Evolutionary conservation across 2,797 vertebrate genomes (phyloP), one percentile per base, ranked within the genome.

Genomic region (Bovichtus variegatus): DNA sequence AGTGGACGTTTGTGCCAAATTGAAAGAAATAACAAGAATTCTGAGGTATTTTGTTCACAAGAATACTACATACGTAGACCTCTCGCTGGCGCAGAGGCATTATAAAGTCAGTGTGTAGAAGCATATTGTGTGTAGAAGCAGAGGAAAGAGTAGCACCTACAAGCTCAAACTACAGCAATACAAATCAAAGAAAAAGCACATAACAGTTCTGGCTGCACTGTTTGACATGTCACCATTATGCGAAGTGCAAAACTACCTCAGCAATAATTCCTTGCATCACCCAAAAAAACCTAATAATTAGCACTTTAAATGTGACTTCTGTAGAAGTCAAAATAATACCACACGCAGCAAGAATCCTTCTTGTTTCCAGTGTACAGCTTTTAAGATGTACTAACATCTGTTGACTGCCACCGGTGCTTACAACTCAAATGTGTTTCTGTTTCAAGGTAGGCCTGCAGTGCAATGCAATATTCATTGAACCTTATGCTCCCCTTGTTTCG

Each of bases 381-480:
- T 81, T 49, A 55, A 67, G 46, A 69, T 71, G 58, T 55, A 63
- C 64, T n/a, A 73, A 80, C 78, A 84, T 84, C 69, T 85, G 86
- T 76, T 78, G 44, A 47, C 76, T 21, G 31, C 67, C 74, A 49
- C 16, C 0, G 2, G 51, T 49, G 65, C 21, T 65, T 34, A 55
- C 21, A 64, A 27, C 60, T 60, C 67, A n/a, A 19, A 47, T 21
- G 29, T 38, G 49, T 64, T 68, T 84, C 34, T 59, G 62, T 85
- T 73, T 74, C 40, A 62, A 74, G 58, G 62, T 38, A 63, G 40
- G 80, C 89, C 85, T 70, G 59, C 81, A 81, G 89, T 70, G 74
- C 57, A 61, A 85, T 90, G 70, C 66, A 91, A 78, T 90, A 92
- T 91, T 90, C 77, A 91, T 91, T 55, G 58, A 81, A 70, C 79